Base-by-base conservation (phyloP, 1,140 invertebrate genomes). In the Drosophila dunni region DNA sequence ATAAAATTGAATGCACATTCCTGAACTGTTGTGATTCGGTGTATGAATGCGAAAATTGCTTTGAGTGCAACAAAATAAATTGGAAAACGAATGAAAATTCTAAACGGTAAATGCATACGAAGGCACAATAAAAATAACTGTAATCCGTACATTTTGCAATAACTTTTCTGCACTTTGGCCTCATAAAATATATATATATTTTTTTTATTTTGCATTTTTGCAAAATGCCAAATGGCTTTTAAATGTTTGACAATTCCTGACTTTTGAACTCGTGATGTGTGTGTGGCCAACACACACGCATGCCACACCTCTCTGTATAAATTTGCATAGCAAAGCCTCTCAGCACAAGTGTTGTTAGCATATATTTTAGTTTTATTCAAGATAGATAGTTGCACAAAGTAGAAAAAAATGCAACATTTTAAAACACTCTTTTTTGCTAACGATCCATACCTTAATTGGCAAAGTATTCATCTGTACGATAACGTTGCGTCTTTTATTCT, bases 251-350 rank as follows among this genome's bases (percentile, higher is more conserved):
- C 71, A 82, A 83, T 83, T 79, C 65, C 51, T 61, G 80, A 76
- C 76, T 88, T 82, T 76, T 72, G 75, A 85, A 80, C 78, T 73
- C 40, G 29, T 56, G 38, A 79, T 58, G 63, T 70, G 44, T 70
- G 44, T 65, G 38, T 24, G 17, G 62, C 29, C 46, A 11, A 7
- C 42, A 13, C 54, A 51, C 46, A 53, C 29, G 13, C 42, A 13
- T 29, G 9, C 38, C 6, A 29, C 24, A 29, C 24, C 24, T 29
- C 24, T 38, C 24, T 10, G 7, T 7, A 33, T n/a, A 44, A 53
- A 64, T 85, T 85, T 85, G 78, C 81, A 81, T 81, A 69, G 78
- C 82, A 85, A 85, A 81, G 75, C 70, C 69, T 63, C 81, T 76
- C 75, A 83, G 63, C 24, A 48, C 38, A 64, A 72, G 57, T 65